Evolutionary conservation across 2,888 invertebrate species (phyloP), one percentile per base, ranked within the genome.

Genomic region (Spilarctia lutea): DNA sequence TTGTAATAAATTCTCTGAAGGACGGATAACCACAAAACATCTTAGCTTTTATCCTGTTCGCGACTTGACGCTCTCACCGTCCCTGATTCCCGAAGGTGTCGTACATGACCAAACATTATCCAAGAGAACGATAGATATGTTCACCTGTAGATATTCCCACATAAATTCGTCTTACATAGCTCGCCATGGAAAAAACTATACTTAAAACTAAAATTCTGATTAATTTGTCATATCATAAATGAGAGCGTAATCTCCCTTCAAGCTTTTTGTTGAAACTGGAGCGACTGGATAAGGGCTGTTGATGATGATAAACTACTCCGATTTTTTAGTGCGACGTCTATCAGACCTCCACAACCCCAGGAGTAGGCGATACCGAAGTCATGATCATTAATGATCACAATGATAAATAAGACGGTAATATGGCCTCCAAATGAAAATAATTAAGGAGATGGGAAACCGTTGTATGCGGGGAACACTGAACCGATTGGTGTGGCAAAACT

Each of bases 141-240:
- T 20, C 71, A 74, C 67, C 71, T 74, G 74, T 33, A 70, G 56
- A 73, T 63, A 66, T 71, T 70, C 67, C 56, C 33, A 60, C 24
- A 52, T 6, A 24, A 10, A 56, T 24, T 52, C 10, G 3, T 24
- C 52, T 56, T 56, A 56, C 11, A 24, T n/a, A 56, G 10, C 11
- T 56, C 11, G 52, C 3, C 3, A 56, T 56, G 24, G n/a, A 11
- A 56, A 56, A 56, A 56, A 6, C 24, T 56, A 56, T n/a, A n/a
- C 10, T n/a, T n/a, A n/a, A 56, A n/a, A 52, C 6, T 52, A 2
- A 56, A n/a, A n/a, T 10, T n/a, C 8, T n/a, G 24, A 56, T 56
- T 52, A 24, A 48, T 48, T 48, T 48, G 20, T 48, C 18, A 20
- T 48, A 10, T 42, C 42, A 42, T 42, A 42, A n/a, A n/a, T n/a